Evolutionary conservation across 2,888 invertebrate species (phyloP).

Genomic region (Plebejus anna): DNA sequence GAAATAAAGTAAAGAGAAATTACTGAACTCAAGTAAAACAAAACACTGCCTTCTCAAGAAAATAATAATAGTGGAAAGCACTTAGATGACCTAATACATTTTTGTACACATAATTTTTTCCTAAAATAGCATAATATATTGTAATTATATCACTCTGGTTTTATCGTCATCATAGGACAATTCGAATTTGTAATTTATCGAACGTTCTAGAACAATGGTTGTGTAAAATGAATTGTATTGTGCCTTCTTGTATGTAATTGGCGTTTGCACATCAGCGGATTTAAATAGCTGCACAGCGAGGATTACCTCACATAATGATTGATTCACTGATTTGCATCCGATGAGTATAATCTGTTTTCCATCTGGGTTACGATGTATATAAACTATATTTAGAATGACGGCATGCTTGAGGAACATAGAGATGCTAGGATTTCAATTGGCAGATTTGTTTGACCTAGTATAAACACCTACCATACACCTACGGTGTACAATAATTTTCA

Average conservation of each 20-base stretch:
- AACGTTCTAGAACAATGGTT: slow-evolving; percentile 6
- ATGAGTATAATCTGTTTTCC: slow-evolving; percentile 27
- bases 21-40: too few relatives aligned
- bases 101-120: too few relatives aligned
- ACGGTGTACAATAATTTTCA: neutral
- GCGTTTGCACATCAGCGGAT: slow-evolving; percentile 23
- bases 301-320: slow-evolving; percentile 28
- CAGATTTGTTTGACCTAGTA: neutral
- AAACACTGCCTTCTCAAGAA: too few relatives aligned
- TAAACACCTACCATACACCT: neutral
- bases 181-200: neutral
- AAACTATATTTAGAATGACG: slow-evolving; percentile 26
- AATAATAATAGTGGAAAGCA: too few relatives aligned
- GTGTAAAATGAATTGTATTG: slow-evolving; percentile 23
- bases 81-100: too few relatives aligned
- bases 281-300: slow-evolving; percentile 27
- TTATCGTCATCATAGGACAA: too few relatives aligned
- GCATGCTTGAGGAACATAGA: slow-evolving; percentile 11
- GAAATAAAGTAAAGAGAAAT: too few relatives aligned
- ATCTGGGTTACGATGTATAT: slow-evolving; percentile 30
- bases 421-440: slow-evolving; percentile 17
- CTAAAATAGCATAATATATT: too few relatives aligned
- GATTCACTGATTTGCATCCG: slow-evolving; percentile 27
- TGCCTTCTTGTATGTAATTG: neutral
- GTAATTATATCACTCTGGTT: too few relatives aligned